phyloP scores from a whole-genome alignment of 2,113 vertebrate species.

The Microcebus lehilahytsara region DNA sequence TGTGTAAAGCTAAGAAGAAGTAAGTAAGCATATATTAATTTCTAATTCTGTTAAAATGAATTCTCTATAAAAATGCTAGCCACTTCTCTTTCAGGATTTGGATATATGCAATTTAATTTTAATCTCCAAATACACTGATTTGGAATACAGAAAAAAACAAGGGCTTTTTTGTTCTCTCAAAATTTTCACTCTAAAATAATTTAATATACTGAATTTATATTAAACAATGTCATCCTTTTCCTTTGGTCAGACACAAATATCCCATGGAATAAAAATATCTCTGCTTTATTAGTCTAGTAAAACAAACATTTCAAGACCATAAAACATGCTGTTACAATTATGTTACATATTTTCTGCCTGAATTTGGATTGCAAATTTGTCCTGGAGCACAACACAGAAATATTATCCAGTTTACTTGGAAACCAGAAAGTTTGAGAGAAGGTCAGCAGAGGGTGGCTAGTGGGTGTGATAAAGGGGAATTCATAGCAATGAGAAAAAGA shows the following conservation, averaged over 20 bases:
- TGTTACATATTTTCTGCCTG: background rate
- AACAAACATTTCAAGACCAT: conserved; percentile 26
- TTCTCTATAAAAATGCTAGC: background rate
- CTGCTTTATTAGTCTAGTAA: background rate
- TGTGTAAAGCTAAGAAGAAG: background rate
- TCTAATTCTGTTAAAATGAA: background rate
- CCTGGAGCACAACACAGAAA: background rate
- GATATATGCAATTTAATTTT: conserved; percentile 26
- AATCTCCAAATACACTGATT: background rate
- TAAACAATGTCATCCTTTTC: conserved; percentile 29
- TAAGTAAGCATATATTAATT: conserved; percentile 16
- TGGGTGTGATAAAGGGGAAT: background rate
- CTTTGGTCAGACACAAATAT: background rate
- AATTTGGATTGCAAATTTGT: background rate
- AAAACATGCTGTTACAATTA: background rate
- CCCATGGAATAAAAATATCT: background rate
- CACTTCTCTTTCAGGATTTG: conserved; percentile 31
- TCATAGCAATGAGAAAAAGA: background rate
- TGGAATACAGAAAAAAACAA: conserved; percentile 21
- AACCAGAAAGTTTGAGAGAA: conserved; percentile 4
- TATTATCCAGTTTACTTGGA: background rate
- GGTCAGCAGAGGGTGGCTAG: background rate
- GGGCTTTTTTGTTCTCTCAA: background rate
- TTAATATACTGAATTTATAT: background rate
- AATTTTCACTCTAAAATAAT: conserved; percentile 16